Conservation (phyloP, 2,797 vertebrate genomes). For the Gymnodraco acuticeps region DNA sequence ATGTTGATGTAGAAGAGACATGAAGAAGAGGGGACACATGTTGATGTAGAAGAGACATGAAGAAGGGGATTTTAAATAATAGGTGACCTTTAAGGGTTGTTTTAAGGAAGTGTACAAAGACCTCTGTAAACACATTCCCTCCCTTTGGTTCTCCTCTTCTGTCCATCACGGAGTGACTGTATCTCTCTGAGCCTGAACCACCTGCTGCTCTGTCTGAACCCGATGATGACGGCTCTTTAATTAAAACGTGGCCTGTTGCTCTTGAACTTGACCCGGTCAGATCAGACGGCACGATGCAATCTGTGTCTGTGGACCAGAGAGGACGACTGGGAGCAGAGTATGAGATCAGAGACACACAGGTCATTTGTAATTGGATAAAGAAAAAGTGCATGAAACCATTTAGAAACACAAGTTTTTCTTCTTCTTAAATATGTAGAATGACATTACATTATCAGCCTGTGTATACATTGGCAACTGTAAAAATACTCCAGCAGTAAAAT, state of each 20-base stretch:
- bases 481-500: too few relatives aligned
- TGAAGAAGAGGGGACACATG: too few relatives aligned
- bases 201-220: conserved; percentile 31
- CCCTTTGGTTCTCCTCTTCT: conserved; percentile 13
- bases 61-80: too few relatives aligned
- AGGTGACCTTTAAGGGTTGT: background rate
- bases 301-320: background rate
- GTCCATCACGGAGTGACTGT: conserved; percentile 19
- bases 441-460: too few relatives aligned
- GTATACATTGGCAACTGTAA: too few relatives aligned
- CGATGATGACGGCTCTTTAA: conserved; percentile 45
- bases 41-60: too few relatives aligned
- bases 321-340: background rate
- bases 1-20: too few relatives aligned
- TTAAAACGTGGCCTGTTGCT: conserved; percentile 44
- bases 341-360: background rate
- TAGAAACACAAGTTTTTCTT: too few relatives aligned
- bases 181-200: conserved; percentile 24
- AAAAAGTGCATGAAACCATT: background rate
- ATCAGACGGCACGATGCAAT: conserved; percentile 16
- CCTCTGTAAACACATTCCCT: background rate
- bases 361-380: background rate
- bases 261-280: conserved; percentile 28
- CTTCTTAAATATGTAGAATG: too few relatives aligned
- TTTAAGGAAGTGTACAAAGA: conserved; percentile 1